These are phyloP conservation scores for Turritopsis rubra DNA, from an alignment of 30 jellyfish, hydroid and myxozoan genomes.

Conservation along the genomic window DNA sequence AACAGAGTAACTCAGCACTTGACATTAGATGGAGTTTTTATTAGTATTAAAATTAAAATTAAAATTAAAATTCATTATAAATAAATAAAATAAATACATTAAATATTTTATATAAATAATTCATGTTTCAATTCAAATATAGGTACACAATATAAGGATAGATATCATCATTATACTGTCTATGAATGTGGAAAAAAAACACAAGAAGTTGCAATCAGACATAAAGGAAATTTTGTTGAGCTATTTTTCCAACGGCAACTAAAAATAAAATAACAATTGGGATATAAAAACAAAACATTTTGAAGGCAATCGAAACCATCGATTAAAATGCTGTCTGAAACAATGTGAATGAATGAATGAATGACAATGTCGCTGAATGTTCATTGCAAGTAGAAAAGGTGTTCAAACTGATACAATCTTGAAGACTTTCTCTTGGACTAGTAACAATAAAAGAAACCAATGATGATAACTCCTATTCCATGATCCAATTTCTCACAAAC, in stretches of 20 bases:
- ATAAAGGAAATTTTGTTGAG: background rate
- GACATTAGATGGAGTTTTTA: too few relatives aligned
- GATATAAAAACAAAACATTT: background rate
- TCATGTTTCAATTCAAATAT: background rate
- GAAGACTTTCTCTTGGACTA: too few relatives aligned
- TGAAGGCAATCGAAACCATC: too few relatives aligned
- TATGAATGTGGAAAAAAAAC: background rate
- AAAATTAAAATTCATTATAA: background rate
- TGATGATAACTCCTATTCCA: background rate
- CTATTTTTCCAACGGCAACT: conserved; percentile 22
- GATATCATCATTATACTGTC: background rate
- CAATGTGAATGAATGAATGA: too few relatives aligned
- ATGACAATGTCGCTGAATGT: too few relatives aligned
- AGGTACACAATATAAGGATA: background rate
- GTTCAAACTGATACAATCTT: too few relatives aligned
- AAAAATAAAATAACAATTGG: background rate
- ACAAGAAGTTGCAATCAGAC: too few relatives aligned
- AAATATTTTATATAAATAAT: background rate
- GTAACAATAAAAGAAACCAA: conserved; percentile 21
- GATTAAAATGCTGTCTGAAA: too few relatives aligned
- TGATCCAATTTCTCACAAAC: background rate
- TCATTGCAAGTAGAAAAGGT: too few relatives aligned
- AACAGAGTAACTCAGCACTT: too few relatives aligned
- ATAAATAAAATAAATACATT: background rate
- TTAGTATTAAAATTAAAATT: too few relatives aligned